A percentile compares a stretch with the other conserved stretches of the same genome.
Conservation (phyloP, 1,140 invertebrate species). For the honey bee (Apis mellifera) region DNA sequence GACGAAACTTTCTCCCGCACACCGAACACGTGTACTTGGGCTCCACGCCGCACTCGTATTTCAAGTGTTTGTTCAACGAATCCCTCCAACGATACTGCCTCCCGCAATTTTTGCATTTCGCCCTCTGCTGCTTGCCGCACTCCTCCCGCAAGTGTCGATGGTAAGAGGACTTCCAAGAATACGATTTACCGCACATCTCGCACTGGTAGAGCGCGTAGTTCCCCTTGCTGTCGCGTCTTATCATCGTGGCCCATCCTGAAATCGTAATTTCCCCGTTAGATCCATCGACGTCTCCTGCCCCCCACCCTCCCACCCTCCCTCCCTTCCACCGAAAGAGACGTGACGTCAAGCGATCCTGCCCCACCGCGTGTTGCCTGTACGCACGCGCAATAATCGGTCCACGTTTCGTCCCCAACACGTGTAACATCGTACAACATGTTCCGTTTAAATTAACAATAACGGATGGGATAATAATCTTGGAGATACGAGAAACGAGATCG, state of each 20-base stretch:
- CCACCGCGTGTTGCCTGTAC: too few relatives aligned
- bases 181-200: constrained; percentile 27
- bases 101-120: constrained; percentile 66
- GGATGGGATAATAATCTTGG: too few relatives aligned
- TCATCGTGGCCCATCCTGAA: constrained; percentile 41
- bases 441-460: too few relatives aligned
- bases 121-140: constrained; percentile 19
- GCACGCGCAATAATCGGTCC: too few relatives aligned
- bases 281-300: too few relatives aligned
- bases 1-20: constrained; percentile 64
- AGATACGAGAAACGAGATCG: too few relatives aligned
- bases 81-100: constrained; percentile 79
- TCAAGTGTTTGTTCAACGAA: constrained; percentile 73
- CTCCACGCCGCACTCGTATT: constrained; percentile 82
- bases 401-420: too few relatives aligned
- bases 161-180: constrained; percentile 70
- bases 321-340: too few relatives aligned
- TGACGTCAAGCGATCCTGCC: too few relatives aligned
- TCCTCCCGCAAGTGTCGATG: constrained; percentile 50
- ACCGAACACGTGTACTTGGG: constrained; percentile 82
- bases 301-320: background rate
- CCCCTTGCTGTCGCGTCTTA: background rate
- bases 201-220: constrained; percentile 4
- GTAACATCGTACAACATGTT: too few relatives aligned
- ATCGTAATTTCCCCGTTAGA: constrained; percentile 30